Evolutionary conservation across 2,113 vertebrate species (phyloP).

Genomic region (Paradisaea rubra): DNA sequence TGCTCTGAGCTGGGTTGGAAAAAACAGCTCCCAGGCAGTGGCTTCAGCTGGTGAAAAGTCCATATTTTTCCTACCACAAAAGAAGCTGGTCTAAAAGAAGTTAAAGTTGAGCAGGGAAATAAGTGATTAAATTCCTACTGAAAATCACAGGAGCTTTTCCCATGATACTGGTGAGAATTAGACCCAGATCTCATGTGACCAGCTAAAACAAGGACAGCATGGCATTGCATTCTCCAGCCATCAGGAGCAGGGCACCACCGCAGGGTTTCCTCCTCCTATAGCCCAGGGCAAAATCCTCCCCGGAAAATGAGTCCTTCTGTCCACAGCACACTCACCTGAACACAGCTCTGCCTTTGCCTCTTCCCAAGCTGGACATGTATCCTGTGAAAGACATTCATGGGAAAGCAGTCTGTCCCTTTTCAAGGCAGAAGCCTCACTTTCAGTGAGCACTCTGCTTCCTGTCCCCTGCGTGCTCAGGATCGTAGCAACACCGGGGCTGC

Average conservation of each 20-base stretch:
- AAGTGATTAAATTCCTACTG: neutral
- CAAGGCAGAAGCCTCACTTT: neutral
- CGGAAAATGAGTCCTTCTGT: neutral
- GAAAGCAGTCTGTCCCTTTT: neutral
- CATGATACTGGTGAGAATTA: neutral
- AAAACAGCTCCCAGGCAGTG: slow-evolving; percentile 33
- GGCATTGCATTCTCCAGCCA: neutral
- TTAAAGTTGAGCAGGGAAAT: neutral
- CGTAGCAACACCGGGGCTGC: neutral
- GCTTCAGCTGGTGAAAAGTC: slow-evolving; percentile 35
- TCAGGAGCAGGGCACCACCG: neutral
- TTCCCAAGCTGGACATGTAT: neutral
- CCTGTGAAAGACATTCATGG: neutral
- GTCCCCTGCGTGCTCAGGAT: neutral
- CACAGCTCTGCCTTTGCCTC: neutral
- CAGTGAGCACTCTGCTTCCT: neutral
- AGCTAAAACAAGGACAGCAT: neutral
- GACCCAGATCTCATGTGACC: neutral
- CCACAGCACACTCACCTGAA: neutral
- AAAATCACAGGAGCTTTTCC: neutral
- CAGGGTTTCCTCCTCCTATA: neutral
- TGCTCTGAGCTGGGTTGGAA: neutral
- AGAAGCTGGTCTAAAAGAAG: neutral
- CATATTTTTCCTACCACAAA: neutral
- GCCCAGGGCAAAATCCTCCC: neutral